Evolutionary conservation across 2,113 vertebrate species (phyloP).

Genomic region (Trachemys scripta): DNA sequence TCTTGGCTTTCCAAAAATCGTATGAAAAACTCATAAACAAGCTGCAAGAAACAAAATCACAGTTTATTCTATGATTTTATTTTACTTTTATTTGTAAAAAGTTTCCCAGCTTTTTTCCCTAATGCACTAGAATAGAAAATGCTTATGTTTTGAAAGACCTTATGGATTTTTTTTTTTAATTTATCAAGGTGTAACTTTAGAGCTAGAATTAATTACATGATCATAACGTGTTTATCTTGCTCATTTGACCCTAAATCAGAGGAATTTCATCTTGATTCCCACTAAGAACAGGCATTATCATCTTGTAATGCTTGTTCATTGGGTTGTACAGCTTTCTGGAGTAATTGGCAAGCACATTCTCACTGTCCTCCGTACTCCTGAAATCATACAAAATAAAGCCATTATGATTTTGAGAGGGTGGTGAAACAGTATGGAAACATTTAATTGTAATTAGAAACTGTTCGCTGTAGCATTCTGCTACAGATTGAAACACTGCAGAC

Average conservation of each 20-base stretch:
- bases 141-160: not conserved
- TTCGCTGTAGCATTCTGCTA: constrained; percentile 25
- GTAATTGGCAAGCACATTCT: constrained; percentile 37
- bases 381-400: constrained; percentile 58
- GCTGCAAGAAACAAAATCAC: constrained; percentile 78
- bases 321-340: constrained; percentile 30
- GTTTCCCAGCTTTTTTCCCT: not conserved
- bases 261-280: not conserved
- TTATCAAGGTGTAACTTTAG: not conserved
- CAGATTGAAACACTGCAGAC: constrained; percentile 36
- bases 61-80: not conserved
- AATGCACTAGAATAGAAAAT: not conserved
- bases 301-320: constrained; percentile 20
- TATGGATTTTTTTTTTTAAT: not conserved
- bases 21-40: constrained; percentile 99
- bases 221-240: constrained; percentile 16
- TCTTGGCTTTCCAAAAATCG: constrained; percentile 99
- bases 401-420: constrained; percentile 33
- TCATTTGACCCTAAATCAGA: constrained; percentile 55
- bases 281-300: constrained; percentile 14
- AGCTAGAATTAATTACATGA: constrained; percentile 28
- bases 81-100: not conserved
- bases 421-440: constrained; percentile 55
- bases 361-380: constrained; percentile 35
- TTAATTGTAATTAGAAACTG: constrained; percentile 57